Evolutionary conservation across 2,888 invertebrate species (phyloP).

Genomic region (Campoplex capitator): DNA sequence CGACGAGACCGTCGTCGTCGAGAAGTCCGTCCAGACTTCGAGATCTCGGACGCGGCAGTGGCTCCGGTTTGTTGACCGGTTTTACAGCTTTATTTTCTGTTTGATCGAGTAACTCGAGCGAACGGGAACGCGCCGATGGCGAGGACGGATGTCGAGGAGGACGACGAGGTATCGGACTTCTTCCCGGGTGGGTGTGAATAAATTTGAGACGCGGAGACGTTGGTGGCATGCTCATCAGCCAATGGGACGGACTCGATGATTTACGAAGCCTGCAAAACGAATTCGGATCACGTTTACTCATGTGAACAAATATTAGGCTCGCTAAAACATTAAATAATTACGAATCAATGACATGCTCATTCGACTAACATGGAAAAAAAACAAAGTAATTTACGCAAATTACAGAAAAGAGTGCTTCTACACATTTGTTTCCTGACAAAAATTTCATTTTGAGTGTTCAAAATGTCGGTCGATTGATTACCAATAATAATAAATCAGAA

Average conservation of each 20-base stretch:
- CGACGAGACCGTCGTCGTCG: constrained; percentile 82
- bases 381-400: neutral
- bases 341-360: constrained; percentile 26
- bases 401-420: neutral
- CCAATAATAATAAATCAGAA: neutral
- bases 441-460: neutral
- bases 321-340: neutral
- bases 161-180: constrained; percentile 82
- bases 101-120: constrained; percentile 76
- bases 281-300: constrained; percentile 30
- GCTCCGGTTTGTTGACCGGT: constrained; percentile 72
- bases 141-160: constrained; percentile 83
- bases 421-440: neutral
- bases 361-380: neutral
- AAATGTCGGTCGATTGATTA: neutral
- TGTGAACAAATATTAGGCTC: neutral
- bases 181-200: constrained; percentile 80
- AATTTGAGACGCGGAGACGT: constrained; percentile 81
- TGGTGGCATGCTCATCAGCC: constrained; percentile 86
- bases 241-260: constrained; percentile 88
- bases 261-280: constrained; percentile 87
- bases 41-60: constrained; percentile 85
- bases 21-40: constrained; percentile 88
- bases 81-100: constrained; percentile 70
- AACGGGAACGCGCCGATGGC: constrained; percentile 78